phyloP scores from a whole-genome alignment of 2,113 vertebrate species.

The Triplophysa tibetana region DNA sequence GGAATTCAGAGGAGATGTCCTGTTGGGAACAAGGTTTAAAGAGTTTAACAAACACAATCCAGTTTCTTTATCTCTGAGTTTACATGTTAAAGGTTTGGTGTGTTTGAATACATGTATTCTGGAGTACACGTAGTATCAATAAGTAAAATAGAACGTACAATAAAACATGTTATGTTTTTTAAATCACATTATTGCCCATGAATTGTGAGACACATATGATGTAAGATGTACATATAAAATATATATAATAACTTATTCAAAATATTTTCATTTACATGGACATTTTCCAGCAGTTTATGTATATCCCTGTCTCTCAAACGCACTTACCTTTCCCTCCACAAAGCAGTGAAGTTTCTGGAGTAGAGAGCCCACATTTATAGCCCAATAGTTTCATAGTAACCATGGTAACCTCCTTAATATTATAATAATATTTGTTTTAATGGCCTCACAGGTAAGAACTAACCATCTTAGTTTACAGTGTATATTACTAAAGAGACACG shows the following conservation, averaged over 20 bases:
- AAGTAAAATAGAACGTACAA: too few species aligned
- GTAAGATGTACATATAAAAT: too few species aligned
- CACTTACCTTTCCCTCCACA: slow-evolving; percentile 21
- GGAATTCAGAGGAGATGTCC: neutral
- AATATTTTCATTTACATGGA: neutral
- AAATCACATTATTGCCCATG: too few species aligned
- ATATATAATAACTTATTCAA: neutral
- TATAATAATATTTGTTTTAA: too few species aligned
- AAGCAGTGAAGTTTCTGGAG: neutral
- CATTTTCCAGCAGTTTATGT: neutral
- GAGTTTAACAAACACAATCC: neutral
- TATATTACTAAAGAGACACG: too few species aligned
- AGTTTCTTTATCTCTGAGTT: neutral
- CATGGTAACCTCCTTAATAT: neutral
- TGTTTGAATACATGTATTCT: neutral
- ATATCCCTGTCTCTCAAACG: neutral
- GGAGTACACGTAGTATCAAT: too few species aligned
- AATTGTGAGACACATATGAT: neutral
- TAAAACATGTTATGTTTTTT: too few species aligned
- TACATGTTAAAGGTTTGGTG: neutral
- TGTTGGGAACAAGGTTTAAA: neutral
- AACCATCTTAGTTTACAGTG: too few species aligned
- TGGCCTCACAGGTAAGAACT: too few species aligned
- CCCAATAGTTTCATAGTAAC: neutral
- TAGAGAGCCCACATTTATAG: slow-evolving; percentile 7